phyloP scores from a whole-genome alignment of 2,797 vertebrate genomes.

The Acanthornis magna region DNA sequence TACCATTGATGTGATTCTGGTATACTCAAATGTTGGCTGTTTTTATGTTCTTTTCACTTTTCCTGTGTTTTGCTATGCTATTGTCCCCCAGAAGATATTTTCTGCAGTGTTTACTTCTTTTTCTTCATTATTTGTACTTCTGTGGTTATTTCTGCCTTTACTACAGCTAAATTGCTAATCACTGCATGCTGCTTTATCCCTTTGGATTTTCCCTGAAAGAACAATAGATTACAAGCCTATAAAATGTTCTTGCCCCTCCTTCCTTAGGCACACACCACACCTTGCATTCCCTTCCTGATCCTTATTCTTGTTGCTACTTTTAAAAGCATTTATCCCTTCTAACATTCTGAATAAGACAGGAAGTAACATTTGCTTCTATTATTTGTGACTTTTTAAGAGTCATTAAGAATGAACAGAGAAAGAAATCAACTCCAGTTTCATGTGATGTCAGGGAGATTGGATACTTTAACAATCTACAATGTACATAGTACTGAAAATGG shows the following conservation, averaged over 20 bases:
- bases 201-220: neutral
- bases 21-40: neutral
- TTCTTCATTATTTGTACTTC: neutral
- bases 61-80: neutral
- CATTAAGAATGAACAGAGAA: neutral
- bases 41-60: neutral
- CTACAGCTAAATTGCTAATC: neutral
- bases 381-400: neutral
- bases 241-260: neutral
- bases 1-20: neutral
- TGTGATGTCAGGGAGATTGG: rapidly evolving
- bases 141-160: neutral
- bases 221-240: neutral
- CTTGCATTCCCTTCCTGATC: neutral
- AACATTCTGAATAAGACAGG: neutral
- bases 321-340: neutral
- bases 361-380: neutral
- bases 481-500: neutral
- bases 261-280: neutral
- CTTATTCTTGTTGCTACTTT: neutral
- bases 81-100: neutral
- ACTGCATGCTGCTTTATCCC: neutral
- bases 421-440: neutral
- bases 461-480: neutral
- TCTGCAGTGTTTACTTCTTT: neutral